Evolutionary conservation across 2,113 vertebrate genomes (phyloP), one percentile per base, ranked within the genome.

Genomic region (Dunckerocampus dactyliophorus): DNA sequence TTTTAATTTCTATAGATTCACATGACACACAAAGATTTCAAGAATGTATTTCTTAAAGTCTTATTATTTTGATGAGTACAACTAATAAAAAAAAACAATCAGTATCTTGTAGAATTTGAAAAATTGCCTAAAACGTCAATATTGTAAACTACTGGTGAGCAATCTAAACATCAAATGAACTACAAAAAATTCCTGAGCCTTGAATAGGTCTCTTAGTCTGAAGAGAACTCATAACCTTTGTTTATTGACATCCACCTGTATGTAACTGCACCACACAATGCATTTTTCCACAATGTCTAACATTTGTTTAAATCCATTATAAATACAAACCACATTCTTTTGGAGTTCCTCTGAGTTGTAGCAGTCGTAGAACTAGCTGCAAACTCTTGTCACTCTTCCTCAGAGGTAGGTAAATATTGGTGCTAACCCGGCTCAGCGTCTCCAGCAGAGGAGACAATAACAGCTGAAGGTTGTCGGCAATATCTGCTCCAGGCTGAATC

Each of bases 331-430:
- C 85, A 59, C n/a, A 45, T 16, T 63, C 48, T 15, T 24, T 47
- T 34, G 64, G 50, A 19, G n/a, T 37, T 46, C 14, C 37, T 47
- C 69, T 65, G 1, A 89, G 90, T 84, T 92, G 91, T 72, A 96
- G 62, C 73, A 98, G 82, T 65, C 82, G 86, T 72, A 95, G 76
- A 75, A 94, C 65, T 49, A 98, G 80, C 90, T 98, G 95, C 66
- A 98, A 90, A 87, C 93, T 92, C 89, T 92, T 92, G 88, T 99
- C 94, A 3, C 91, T 80, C 91, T 94, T 97, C 52, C 86, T 82
- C 69, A 91, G 69, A 49, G 94, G 92, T 83, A 96, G 79, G 88
- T 99, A 98, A 67, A 92, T 91, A 62, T 93, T 95, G 75, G 93
- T 92, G 75, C 91, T 87, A 62, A 97, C 83, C 88, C 92, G 92